Conservation (phyloP, 1,140 invertebrate species). For the Octopus bimaculoides region DNA sequence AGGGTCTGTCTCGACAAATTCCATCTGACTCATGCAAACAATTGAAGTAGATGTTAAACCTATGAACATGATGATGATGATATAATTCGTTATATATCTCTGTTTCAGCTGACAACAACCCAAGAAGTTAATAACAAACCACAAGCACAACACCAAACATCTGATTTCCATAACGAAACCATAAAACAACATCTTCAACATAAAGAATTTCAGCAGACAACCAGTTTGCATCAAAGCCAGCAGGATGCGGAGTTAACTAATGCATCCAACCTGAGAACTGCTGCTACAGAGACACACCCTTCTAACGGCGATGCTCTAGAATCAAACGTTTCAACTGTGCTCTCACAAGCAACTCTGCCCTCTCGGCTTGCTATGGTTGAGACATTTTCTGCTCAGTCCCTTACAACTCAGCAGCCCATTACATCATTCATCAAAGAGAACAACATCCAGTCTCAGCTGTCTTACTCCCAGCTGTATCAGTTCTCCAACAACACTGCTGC, state of each 20-base stretch:
- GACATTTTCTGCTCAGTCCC: not conserved
- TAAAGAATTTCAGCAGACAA: not conserved
- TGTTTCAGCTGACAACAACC: not conserved
- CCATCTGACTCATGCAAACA: no score
- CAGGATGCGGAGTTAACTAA: not conserved
- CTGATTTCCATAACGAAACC: conserved; percentile 4
- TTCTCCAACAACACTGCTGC: not conserved
- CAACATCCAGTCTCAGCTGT: not conserved
- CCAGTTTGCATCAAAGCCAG: not conserved
- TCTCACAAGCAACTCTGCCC: not conserved
- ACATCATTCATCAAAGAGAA: not conserved
- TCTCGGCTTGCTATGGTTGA: not conserved
- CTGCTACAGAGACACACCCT: not conserved
- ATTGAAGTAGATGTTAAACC: no score
- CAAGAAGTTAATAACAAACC: not conserved
- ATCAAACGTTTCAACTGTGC: not conserved
- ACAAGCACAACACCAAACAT: not conserved
- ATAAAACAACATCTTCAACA: not conserved
- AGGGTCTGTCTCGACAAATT: no score
- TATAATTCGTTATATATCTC: not conserved
- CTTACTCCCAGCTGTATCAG: not conserved
- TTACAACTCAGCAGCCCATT: not conserved
- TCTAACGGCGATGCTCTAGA: not conserved
- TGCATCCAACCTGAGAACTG: not conserved
- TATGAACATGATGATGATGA: no score